Base-by-base conservation (phyloP, 2,888 invertebrate genomes). In the Choreutis nemorana region DNA sequence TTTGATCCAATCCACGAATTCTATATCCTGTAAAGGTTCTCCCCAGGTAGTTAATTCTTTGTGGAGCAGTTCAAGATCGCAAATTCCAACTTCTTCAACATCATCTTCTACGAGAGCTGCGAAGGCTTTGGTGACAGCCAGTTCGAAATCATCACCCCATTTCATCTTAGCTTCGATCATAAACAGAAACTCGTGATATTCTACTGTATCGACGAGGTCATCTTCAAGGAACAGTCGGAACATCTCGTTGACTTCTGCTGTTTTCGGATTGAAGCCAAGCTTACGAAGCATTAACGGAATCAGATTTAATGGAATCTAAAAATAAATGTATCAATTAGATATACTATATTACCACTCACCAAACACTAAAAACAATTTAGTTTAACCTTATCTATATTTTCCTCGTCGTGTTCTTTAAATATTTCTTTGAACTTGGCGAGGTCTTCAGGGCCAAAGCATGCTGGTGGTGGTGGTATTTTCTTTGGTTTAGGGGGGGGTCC, bases 121-220 rank as follows among this genome's bases (percentile, higher is more conserved):
- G 29, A 77, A 62, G 0, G 75, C 72, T 42, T 60, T 58, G 1
- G 55, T 59, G 0, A 78, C 55, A 0, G 43, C 66, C 1, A 44
- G 14, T 35, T 78, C 78, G 14, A 70, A 61, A 23, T 75, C 77
- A 30, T 78, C 78, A 0, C 72, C 73, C 67, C 60, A 63, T 9
- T 33, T 45, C 46, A 72, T 62, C 44, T 78, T 78, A 4, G 64
- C 66, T 48, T 78, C 78, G n/a, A 78, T 58, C 71, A 78, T 78
- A 24, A 61, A 56, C 7, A 63, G 42, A 52, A 56, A 77, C 35
- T 77, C 75, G 32, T 70, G 70, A 10, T 50, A 60, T 32, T 75
- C 73, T 0, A 77, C 66, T 0, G 61, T 68, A 26, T 78, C 78
- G 0, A 71, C 73, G 0, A 55, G 42, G 2, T 78, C 75, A 29